Base-by-base conservation (phyloP, 2,797 vertebrate genomes). In the Merluccius polli region DNA sequence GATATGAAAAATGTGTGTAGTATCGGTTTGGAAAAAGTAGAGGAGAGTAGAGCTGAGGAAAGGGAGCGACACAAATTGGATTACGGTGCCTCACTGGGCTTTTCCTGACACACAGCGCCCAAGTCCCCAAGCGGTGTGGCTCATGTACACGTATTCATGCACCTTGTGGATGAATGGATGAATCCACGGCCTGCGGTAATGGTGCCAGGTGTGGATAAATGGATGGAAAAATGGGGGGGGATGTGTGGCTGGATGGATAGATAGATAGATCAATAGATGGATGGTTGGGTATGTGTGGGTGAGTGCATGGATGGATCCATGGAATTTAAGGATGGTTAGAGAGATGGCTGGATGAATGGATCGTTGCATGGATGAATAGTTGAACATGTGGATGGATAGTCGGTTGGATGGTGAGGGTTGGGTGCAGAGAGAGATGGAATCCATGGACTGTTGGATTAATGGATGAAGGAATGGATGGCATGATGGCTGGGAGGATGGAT, bases 41-140 rank as follows among this genome's bases (percentile, higher is more conserved):
- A 52, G 48, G n/a, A 8, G 6, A 2, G 48, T n/a, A n/a, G 48
- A n/a, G 48, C 18, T 52, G 48, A 52, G 86, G 86, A 93, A 93
- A 89, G 90, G 82, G 87, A 92, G 90, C 86, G 85, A 92, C 86
- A 90, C 87, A 89, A 93, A 94, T 90, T 86, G 84, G 87, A 94
- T 93, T 92, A 90, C 81, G 91, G 88, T 78, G 84, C 79, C 48
- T 89, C 82, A 86, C 81, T 90, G 83, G 83, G 73, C 83, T 85
- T 91, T 87, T 88, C 84, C 83, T 88, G 91, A 91, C 88, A 89
- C 89, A 84, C 85, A 87, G 83, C 85, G 86, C 88, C 81, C 74
- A 89, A 90, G 88, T 83, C 79, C 83, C 77, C 75, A 52, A 81
- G 73, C 72, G 78, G 81, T 84, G 84, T 29, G 70, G 79, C 80